Conservation (phyloP, 2,797 vertebrate genomes). For the Rhinatrema bivittatum region DNA sequence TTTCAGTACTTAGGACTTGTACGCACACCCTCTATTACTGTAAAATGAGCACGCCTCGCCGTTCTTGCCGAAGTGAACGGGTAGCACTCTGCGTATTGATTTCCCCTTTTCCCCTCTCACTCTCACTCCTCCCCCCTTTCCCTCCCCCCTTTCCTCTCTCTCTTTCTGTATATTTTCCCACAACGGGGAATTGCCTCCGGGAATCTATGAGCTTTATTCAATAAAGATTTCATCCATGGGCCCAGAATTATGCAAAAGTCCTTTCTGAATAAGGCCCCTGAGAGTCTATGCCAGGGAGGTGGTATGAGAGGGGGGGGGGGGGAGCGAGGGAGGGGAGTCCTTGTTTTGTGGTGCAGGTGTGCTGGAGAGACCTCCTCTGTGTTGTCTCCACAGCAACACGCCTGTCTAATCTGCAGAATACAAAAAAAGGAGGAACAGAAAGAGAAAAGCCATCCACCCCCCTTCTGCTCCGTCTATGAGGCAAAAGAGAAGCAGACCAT, state of each 20-base stretch:
- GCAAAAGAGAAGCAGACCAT: conserved; percentile 51
- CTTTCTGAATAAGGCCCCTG: too few relatives aligned
- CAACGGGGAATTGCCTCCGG: conserved; percentile 21
- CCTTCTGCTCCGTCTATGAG: conserved; percentile 55
- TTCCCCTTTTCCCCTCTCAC: background rate
- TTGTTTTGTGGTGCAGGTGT: conserved; percentile 57
- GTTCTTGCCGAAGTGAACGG: too few relatives aligned
- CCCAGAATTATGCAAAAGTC: too few relatives aligned
- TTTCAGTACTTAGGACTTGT: too few relatives aligned
- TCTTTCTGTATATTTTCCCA: conserved; percentile 22
- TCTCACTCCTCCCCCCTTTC: background rate
- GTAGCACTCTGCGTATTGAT: background rate
- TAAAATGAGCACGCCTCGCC: too few relatives aligned
- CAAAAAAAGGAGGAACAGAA: conserved; percentile 49
- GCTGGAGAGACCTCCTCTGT: conserved; percentile 47
- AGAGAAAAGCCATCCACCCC: conserved; percentile 61
- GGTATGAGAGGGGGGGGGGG: too few relatives aligned
- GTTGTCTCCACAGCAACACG: conserved; percentile 64
- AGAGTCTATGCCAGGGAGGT: too few relatives aligned
- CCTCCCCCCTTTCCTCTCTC: conserved; percentile 3
- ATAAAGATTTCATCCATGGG: too few relatives aligned
- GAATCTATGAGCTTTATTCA: conserved; percentile 29
- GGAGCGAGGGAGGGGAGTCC: conserved; percentile 26
- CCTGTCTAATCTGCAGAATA: conserved; percentile 62
- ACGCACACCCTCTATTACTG: too few relatives aligned